Conservation (phyloP, 1,140 invertebrate genomes). For the Onthophagus taurus region DNA sequence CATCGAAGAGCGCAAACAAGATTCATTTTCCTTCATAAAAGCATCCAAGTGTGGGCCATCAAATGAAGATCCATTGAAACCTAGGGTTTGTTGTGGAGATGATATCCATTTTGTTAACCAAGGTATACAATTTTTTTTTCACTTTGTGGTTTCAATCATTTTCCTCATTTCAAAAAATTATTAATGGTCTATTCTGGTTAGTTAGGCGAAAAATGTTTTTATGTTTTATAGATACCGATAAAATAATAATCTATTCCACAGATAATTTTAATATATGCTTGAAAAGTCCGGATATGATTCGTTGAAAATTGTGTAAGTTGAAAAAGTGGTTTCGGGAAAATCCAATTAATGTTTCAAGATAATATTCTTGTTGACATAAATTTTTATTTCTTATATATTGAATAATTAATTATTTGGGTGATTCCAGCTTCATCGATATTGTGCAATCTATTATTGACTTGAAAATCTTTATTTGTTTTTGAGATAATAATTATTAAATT, state of each 20-base stretch:
- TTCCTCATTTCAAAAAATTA: neutral
- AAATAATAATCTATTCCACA: neutral
- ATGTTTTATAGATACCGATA: neutral
- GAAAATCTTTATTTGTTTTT: too few relatives aligned
- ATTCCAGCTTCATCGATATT: too few relatives aligned
- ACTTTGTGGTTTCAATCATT: neutral
- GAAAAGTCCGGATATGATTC: too few relatives aligned
- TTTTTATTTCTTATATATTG: too few relatives aligned
- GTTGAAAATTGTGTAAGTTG: too few relatives aligned
- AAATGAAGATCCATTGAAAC: slow-evolving; percentile 17
- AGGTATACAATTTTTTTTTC: neutral
- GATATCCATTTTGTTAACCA: slow-evolving; percentile 11
- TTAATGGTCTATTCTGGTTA: neutral
- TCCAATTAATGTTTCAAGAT: too few relatives aligned
- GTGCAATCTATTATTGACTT: too few relatives aligned
- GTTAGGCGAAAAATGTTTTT: neutral
- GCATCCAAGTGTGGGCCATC: slow-evolving; percentile 25
- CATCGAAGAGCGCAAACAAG: slow-evolving; percentile 13
- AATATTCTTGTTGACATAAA: too few relatives aligned
- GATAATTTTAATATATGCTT: neutral
- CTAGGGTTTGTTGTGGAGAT: slow-evolving; percentile 30
- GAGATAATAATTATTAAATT: too few relatives aligned
- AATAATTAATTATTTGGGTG: too few relatives aligned
- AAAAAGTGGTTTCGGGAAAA: too few relatives aligned
- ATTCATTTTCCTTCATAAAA: slow-evolving; percentile 20